Base-by-base conservation (phyloP, 1,140 invertebrate genomes). In the Eueides isabella region DNA sequence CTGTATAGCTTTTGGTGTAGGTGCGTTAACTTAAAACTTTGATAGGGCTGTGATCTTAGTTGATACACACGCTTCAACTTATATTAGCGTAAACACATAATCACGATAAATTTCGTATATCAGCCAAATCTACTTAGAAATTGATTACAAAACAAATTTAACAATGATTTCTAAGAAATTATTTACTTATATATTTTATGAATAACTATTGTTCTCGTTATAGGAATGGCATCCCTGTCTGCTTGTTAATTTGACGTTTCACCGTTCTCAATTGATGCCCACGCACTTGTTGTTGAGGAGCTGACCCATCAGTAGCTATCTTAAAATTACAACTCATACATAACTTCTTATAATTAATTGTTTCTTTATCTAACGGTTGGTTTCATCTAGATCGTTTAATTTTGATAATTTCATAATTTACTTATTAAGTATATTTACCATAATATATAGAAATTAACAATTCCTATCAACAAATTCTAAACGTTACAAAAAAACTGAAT, bases 241-340 rank as follows among this genome's bases (percentile, higher is more conserved):
- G 73, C 73, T 85, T 75, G 81, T 90, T 89, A 91, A 91, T 90
- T 88, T 83, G 79, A 85, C 81, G 83, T 85, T 85, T 88, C 84
- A 87, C 67, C 70, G 85, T 73, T 82, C 82, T 79, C 85, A 90
- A 90, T 91, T 91, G 86, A 77, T 77, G 82, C 88, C 88, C 86
- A 91, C 86, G 85, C 88, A 76, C 78, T 31, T 31, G n/a, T 63
- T 67, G 78, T 38, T 66, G 67, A 71, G 67, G 69, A n/a, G 74
- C 85, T 85, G 88, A 84, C 89, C 84, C 85, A 86, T 77, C 72
- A 68, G 65, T 70, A 77, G 73, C 81, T 79, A 85, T 83, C 85
- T 81, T 86, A 83, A 74, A 88, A 83, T 85, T 90, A 86, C 80
- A 85, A 88, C 88, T 86, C 82, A 88, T 83, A 83, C 81, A 85